Evolutionary conservation across 2,113 vertebrate genomes (phyloP).

Genomic region (Aix galericulata): DNA sequence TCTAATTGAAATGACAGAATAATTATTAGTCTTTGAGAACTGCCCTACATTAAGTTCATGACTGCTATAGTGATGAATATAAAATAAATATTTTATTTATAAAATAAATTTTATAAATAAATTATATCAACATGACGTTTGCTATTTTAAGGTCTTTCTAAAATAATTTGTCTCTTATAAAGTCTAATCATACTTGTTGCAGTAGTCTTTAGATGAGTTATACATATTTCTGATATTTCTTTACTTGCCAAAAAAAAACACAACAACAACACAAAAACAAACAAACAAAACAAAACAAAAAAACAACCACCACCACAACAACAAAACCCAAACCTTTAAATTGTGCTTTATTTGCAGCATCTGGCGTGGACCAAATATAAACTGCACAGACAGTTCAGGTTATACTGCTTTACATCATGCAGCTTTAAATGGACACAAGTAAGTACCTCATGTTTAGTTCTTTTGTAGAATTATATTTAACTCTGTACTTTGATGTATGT

Average conservation of each 20-base stretch:
- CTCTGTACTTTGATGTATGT: background rate
- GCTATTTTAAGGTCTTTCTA: background rate
- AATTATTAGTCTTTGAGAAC: conserved; percentile 29
- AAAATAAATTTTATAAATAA: conserved; percentile 46
- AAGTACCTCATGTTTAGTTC: conserved; percentile 59
- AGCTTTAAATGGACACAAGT: conserved; percentile 95
- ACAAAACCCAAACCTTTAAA: background rate
- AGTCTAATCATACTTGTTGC: background rate
- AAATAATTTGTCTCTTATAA: background rate
- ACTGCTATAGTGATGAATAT: background rate
- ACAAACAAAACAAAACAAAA: background rate
- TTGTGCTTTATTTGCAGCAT: conserved; percentile 86
- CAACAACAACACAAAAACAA: too few species aligned
- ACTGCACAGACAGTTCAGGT: conserved; percentile 93
- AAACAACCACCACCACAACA: too few species aligned
- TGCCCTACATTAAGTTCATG: conserved; percentile 26
- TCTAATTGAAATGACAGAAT: conserved; percentile 20
- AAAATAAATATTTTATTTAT: too few species aligned
- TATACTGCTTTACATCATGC: conserved; percentile 94
- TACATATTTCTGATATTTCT: background rate
- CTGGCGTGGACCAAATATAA: conserved; percentile 94
- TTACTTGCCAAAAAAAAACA: background rate
- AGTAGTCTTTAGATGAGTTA: background rate
- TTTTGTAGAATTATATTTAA: background rate
- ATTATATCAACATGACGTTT: background rate